phyloP scores from a whole-genome alignment of 2,113 vertebrate genomes.

The Donacobius atricapilla region DNA sequence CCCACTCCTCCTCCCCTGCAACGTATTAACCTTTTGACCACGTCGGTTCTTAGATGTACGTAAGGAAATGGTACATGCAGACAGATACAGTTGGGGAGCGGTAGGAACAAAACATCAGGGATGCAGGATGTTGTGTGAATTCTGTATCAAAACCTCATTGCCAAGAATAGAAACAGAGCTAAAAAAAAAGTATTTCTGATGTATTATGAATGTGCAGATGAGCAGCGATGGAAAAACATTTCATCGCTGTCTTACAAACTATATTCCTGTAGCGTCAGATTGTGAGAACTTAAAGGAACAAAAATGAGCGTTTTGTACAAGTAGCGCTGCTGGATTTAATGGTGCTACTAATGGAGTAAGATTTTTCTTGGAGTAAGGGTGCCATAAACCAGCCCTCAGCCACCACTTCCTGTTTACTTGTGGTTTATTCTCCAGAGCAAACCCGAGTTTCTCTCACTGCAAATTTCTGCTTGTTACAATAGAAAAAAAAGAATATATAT shows the following conservation, averaged over 20 bases:
- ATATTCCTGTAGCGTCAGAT: background rate
- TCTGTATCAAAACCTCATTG: background rate
- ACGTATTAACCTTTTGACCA: background rate
- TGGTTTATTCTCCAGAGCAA: background rate
- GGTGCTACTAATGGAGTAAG: background rate
- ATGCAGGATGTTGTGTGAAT: background rate
- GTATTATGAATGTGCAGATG: constrained; percentile 35
- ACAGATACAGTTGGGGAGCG: background rate
- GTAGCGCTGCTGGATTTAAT: background rate
- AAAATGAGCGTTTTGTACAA: background rate
- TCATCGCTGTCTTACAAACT: background rate
- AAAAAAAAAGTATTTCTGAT: constrained; percentile 1
- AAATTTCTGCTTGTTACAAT: background rate
- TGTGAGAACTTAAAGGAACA: background rate
- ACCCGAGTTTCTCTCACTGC: background rate
- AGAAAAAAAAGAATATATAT: background rate
- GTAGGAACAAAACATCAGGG: background rate
- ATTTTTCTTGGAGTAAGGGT: background rate
- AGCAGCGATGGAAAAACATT: background rate
- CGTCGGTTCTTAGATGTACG: background rate
- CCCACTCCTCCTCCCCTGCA: background rate
- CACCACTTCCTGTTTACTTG: constrained; percentile 47
- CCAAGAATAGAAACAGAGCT: constrained; percentile 6
- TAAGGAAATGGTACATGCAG: background rate
- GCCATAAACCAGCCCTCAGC: background rate